Conservation (phyloP, 2,888 invertebrate genomes). For the Lepetodrilus schrolli region DNA sequence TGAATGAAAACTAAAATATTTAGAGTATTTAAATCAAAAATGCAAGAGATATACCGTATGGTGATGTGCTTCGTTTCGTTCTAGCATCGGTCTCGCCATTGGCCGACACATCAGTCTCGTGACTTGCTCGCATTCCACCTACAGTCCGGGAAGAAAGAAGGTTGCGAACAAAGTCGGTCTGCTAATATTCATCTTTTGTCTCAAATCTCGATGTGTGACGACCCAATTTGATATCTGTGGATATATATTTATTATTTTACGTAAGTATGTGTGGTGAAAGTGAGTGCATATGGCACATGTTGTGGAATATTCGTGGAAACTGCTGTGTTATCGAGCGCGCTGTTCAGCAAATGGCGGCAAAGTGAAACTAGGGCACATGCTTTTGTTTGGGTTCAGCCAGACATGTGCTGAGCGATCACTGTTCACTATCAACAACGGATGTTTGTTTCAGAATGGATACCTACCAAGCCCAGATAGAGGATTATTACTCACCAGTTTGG, state of each 20-base stretch:
- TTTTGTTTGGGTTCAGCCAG: slow-evolving; percentile 39
- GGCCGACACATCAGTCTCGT: slow-evolving; percentile 16
- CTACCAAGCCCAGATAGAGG: neutral
- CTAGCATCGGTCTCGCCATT: slow-evolving; percentile 22
- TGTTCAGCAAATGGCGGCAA: slow-evolving; percentile 36
- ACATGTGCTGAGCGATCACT: slow-evolving; percentile 19
- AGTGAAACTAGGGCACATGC: slow-evolving; percentile 37
- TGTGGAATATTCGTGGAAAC: slow-evolving; percentile 4
- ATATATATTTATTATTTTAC: slow-evolving; percentile 19
- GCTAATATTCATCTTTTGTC: slow-evolving; percentile 10
- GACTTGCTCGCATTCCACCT: slow-evolving; percentile 21
- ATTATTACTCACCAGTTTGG: neutral
- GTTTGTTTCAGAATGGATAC: slow-evolving; percentile 25
- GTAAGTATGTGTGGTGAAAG: slow-evolving; percentile 18
- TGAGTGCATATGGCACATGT: slow-evolving; percentile 11
- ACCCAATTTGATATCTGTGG: slow-evolving; percentile 10
- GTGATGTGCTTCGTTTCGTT: slow-evolving; percentile 22
- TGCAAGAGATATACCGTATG: too few relatives aligned
- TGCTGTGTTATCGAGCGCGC: slow-evolving; percentile 30
- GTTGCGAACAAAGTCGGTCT: slow-evolving; percentile 11
- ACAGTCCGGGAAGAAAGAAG: slow-evolving; percentile 7
- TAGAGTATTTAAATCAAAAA: too few relatives aligned
- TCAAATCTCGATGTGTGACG: slow-evolving; percentile 10
- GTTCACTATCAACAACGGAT: neutral
- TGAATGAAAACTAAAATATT: too few relatives aligned